Evolutionary conservation across 2,888 invertebrate species (phyloP), one percentile per base, ranked within the genome.

Genomic region (Yponomeuta evonymella): DNA sequence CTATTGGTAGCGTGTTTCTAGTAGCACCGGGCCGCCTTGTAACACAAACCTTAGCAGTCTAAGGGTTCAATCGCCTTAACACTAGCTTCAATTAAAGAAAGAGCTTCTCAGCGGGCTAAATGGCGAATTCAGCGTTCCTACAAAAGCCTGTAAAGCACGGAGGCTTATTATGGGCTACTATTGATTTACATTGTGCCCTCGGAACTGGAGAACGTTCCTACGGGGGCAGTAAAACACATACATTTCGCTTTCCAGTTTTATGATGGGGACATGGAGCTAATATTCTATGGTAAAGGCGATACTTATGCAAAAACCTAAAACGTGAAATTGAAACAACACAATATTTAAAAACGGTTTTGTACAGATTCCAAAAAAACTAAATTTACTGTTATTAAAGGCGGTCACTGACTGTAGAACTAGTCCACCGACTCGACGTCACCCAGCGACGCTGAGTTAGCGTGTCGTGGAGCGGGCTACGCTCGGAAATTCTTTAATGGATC

Each of bases 171-270:
- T 58, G 6, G 51, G 51, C 51, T 15, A 15, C 51, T 58, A 58
- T 58, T 58, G 51, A 58, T 58, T 58, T 58, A 58, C 51, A 58
- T 58, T 58, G 51, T 58, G 51, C 51, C 51, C 12, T 58, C 15
- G 51, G 51, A 58, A 58, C 51, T 58, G 15, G 51, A 58, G 51
- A 58, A 58, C 51, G 51, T 15, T 58, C 51, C 51, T 58, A 58
- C 51, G 51, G 15, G 51, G 51, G 51, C 51, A 58, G 51, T 58
- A 58, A 58, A 58, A 58, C 51, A 58, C 51, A 58, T 58, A 58
- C 51, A 58, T 12, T 58, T 58, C 51, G 51, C 51, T 58, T 58
- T 58, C 51, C 51, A 58, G 51, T 58, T 58, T 58, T 58, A 58
- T 58, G 51, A 58, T 15, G 51, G 15, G 51, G 51, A 12, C 51